Base-by-base conservation (phyloP, 2,888 invertebrate species). In the Sacculina carcini region DNA sequence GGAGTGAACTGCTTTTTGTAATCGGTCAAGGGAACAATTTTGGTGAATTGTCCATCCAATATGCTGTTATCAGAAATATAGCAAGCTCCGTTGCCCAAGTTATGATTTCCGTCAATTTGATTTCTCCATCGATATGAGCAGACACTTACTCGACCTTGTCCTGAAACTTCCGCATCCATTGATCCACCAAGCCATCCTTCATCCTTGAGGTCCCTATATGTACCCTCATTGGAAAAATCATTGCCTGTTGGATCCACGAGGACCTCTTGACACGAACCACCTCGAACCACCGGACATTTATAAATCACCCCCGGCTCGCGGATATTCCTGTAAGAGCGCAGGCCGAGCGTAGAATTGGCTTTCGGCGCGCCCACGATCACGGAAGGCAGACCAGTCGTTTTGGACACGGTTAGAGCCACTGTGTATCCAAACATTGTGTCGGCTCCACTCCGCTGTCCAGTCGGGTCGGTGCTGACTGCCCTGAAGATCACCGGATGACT, bases 331-430 rank as follows among this genome's bases (percentile, higher is more conserved):
- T 16, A 3, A n/a, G 44, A 28, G 46, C 62, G 61, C 3, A 60
- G 56, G 44, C 62, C 60, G 40, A 64, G 58, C 0, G 66, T 64
- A 6, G 69, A 70, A 59, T 71, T 72, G 10, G 69, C 70, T 51
- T 66, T 66, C 3, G 73, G 73, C n/a, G 72, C 71, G 34, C 71
- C 71, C 54, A 71, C 62, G 32, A 72, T 59, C 24, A 73, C 50
- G 9, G 5, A 16, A 3, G 44, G 28, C 2, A 6, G 12, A 9
- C 16, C 28, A 9, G 2, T 2, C 9, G 10, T 4, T 2, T 28
- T 4, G 19, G 6, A 16, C 28, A 26, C 28, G 16, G 9, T 19
- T 10, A 44, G 44, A 9, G 23, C 52, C 26, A 58, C 56, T 2
- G 57, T 52, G 51, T 54, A 57, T n/a, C 58, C 58, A 36, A 57